Evolutionary conservation across 2,797 vertebrate species (phyloP).

Genomic region (Hydrolagus colliei): DNA sequence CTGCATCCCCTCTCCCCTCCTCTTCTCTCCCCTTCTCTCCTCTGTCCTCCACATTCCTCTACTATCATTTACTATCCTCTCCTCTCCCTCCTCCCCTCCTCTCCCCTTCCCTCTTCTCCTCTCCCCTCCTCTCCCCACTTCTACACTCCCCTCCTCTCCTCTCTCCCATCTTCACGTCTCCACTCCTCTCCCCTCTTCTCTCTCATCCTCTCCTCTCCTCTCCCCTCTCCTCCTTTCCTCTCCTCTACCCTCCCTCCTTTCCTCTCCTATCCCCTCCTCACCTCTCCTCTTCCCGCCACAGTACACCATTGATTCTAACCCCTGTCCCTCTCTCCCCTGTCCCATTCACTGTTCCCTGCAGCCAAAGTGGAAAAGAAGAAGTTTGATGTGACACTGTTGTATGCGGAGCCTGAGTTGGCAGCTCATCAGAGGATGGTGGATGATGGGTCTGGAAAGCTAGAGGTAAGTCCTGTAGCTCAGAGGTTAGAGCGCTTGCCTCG

Average conservation of each 20-base stretch:
- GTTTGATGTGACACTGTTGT: constrained; percentile 76
- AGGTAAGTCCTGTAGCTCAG: constrained; percentile 51
- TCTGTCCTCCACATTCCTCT: neutral
- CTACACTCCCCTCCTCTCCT: neutral
- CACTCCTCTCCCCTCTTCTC: too few species aligned
- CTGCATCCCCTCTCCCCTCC: neutral
- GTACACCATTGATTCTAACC: neutral
- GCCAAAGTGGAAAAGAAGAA: constrained; percentile 81
- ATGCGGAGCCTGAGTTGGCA: constrained; percentile 73
- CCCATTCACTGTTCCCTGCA: constrained; percentile 34
- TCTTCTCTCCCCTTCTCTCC: neutral
- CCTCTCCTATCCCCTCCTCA: neutral
- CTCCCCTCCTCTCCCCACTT: neutral
- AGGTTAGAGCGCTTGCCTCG: too few species aligned
- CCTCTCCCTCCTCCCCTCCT: neutral
- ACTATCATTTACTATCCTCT: neutral
- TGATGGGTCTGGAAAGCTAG: constrained; percentile 69
- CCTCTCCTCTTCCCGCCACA: too few species aligned
- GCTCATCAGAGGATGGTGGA: constrained; percentile 83
- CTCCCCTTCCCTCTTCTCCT: too few species aligned
- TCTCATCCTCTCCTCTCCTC: neutral
- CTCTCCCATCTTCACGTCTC: neutral
- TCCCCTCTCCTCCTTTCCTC: neutral
- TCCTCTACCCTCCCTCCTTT: neutral
- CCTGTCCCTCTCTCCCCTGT: neutral